Evolutionary conservation across 2,888 invertebrate species (phyloP).

Genomic region (Agriopis marginaria): DNA sequence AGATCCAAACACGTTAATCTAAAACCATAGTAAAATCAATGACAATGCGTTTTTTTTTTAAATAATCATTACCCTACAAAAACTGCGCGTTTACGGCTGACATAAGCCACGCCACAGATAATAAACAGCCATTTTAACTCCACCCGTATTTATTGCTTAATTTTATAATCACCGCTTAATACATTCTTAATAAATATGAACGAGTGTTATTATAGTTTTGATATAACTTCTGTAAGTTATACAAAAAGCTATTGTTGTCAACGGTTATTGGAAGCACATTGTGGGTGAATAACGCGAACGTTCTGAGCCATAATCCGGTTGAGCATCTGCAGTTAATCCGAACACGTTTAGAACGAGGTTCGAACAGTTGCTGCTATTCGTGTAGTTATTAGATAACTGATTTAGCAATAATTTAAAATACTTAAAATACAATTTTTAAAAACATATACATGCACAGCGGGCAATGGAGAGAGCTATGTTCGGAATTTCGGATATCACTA

Average conservation of each 20-base stretch:
- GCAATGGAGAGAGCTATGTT: no score
- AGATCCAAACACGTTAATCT: no score
- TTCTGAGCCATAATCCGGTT: constrained; percentile 26
- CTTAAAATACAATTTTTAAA: no score
- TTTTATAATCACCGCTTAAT: constrained; percentile 5
- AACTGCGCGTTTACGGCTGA: constrained; percentile 53
- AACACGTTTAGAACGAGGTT: constrained; percentile 12
- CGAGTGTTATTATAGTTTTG: constrained; percentile 40
- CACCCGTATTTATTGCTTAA: neutral
- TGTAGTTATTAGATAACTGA: neutral
- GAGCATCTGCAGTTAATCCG: constrained; percentile 35
- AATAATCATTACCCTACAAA: constrained; percentile 53
- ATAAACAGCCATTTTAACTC: constrained; percentile 40
- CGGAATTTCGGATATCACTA: no score
- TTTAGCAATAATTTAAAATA: neutral
- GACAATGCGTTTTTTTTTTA: neutral
- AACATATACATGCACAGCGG: no score
- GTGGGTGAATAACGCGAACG: constrained; percentile 26
- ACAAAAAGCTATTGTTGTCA: constrained; percentile 23
- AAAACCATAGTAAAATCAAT: no score
- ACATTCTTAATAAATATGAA: constrained; percentile 2
- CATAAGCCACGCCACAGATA: constrained; percentile 63
- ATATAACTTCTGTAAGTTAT: constrained; percentile 6
- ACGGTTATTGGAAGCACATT: constrained; percentile 33
- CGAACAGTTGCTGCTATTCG: constrained; percentile 5